Evolutionary conservation across 1,140 invertebrate species (phyloP).

Genomic region (Drosophila chauvacae): DNA sequence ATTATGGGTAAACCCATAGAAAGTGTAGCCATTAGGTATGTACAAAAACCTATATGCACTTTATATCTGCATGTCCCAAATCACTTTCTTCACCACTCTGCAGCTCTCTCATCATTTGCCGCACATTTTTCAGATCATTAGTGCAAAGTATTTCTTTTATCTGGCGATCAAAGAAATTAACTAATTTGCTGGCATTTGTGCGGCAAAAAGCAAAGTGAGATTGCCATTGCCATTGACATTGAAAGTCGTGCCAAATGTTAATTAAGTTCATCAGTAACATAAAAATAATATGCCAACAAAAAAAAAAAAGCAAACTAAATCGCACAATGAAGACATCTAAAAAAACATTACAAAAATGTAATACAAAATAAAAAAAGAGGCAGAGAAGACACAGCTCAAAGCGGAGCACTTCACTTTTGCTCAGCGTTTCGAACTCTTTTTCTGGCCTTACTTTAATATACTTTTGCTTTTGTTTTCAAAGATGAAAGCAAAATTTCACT

Average conservation of each 20-base stretch:
- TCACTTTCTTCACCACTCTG: constrained; percentile 27
- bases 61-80: constrained; percentile 35
- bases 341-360: constrained; percentile 50
- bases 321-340: constrained; percentile 60
- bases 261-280: constrained; percentile 64
- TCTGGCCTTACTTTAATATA: background rate
- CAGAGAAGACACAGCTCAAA: constrained; percentile 52
- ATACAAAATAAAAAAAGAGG: constrained; percentile 43
- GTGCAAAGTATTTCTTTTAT: constrained; percentile 35
- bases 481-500: constrained; percentile 79
- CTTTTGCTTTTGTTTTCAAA: constrained; percentile 15
- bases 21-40: background rate
- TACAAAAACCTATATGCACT: constrained; percentile 6
- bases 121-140: constrained; percentile 48
- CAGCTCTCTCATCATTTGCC: constrained; percentile 44
- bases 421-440: constrained; percentile 12
- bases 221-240: constrained; percentile 72
- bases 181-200: constrained; percentile 60
- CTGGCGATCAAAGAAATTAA: constrained; percentile 55
- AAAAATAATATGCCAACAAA: constrained; percentile 41
- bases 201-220: constrained; percentile 43
- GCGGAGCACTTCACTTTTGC: constrained; percentile 35
- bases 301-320: background rate
- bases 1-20: background rate
- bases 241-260: constrained; percentile 72